These are phyloP conservation scores for Tretioscincus oriximinensis DNA, from an alignment of 2,113 vertebrate genomes.

Conservation along the genomic window DNA sequence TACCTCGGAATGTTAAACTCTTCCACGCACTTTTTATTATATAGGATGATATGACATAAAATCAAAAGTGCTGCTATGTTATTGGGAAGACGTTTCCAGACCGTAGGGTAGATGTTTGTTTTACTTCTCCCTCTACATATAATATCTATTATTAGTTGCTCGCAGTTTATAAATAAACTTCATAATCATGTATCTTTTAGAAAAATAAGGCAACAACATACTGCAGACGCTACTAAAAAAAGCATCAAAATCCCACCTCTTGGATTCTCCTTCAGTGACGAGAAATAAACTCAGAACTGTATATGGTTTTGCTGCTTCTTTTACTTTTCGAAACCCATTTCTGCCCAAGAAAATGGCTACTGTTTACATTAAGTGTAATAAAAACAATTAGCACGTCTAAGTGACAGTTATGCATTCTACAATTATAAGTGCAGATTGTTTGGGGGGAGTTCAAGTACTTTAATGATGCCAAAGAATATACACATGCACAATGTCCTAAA, in stretches of 20 bases:
- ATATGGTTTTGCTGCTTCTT: not conserved
- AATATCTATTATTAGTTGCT: no score
- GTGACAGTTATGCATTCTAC: not conserved
- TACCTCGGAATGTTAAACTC: no score
- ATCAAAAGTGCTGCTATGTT: no score
- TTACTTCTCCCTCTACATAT: no score
- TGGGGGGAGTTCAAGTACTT: fast-evolving
- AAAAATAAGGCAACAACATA: not conserved
- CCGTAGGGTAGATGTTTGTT: no score
- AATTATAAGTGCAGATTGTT: not conserved
- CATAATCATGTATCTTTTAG: not conserved
- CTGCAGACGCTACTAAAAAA: not conserved
- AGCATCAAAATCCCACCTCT: no score
- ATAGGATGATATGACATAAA: no score
- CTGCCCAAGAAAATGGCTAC: not conserved
- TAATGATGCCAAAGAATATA: not conserved
- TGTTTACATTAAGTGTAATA: not conserved
- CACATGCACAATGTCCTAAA: not conserved
- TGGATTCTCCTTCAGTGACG: not conserved
- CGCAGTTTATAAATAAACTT: no score
- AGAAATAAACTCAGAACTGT: not conserved
- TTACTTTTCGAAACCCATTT: not conserved
- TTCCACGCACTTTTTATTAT: no score
- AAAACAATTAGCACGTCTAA: not conserved
- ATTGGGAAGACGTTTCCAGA: no score